Evolutionary conservation across 2,113 vertebrate species (phyloP), one percentile per base, ranked within the genome.

Genomic region (Embiotoca jacksoni): DNA sequence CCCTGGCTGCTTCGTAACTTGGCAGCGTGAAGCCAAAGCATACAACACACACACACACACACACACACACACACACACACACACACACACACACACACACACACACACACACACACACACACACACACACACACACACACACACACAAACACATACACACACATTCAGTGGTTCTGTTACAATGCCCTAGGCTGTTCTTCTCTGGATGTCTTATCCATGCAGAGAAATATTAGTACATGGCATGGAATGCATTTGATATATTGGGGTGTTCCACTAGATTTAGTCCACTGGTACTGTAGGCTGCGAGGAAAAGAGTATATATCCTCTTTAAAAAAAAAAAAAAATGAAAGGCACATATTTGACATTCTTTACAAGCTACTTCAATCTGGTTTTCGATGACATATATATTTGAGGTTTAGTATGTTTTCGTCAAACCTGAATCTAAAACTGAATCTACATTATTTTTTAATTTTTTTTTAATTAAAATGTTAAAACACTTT

Each of bases 161-260:
- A 63, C 63, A 70, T 77, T 64, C 68, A 59, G 55, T 9, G 7
- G 36, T 66, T 30, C 6, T 58, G 69, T 46, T 52, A 37, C 60
- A 81, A 16, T 5, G 89, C 91, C 83, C 57, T 16, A 11, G 77
- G 90, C 81, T 85, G 59, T 71, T 77, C 65, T 64, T 82, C 68
- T 81, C 78, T 83, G 71, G 61, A 68, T 85, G 83, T 83, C 80
- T 89, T 73, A 81, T 83, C 82, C 81, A 82, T 84, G 72, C 81
- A 72, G 71, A 81, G 80, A 82, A 85, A 84, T 89, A 89, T 91
- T 14, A 83, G 77, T 44, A 75, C 73, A 81, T 81, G 74, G 49
- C 63, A 68, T 37, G 52, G 61, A 81, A 47, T 58, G 78, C 32
- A 61, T 85, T 85, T 91, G 75, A 89, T 88, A 65, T 73, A 86